These are phyloP conservation scores for Pogonocichla stellata DNA, from an alignment of 2,113 vertebrate genomes.

Conservation along the genomic window DNA sequence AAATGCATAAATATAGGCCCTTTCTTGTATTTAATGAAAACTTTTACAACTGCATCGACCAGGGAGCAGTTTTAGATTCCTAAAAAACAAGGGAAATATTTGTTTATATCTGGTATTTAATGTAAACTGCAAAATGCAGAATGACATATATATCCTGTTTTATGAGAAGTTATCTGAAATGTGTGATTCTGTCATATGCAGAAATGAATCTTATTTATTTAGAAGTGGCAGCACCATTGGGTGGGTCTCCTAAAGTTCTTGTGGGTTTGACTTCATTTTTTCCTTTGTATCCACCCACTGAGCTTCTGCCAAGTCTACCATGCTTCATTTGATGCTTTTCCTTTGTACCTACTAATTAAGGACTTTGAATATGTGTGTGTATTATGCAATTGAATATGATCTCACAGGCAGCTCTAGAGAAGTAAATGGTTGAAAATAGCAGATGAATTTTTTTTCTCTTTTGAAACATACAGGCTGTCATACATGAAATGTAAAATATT, in stretches of 20 bases:
- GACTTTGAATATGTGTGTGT: neutral
- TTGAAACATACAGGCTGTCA: neutral
- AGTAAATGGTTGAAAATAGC: neutral
- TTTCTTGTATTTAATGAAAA: neutral
- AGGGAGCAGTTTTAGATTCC: neutral
- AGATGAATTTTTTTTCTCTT: neutral
- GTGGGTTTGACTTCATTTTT: conserved; percentile 75
- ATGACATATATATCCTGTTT: neutral
- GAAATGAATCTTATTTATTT: conserved; percentile 58
- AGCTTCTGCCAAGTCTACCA: conserved; percentile 66
- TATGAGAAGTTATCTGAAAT: neutral
- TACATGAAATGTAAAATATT: neutral
- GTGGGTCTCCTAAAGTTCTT: conserved; percentile 73
- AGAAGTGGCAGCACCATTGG: conserved; percentile 64
- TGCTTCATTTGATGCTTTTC: conserved; percentile 38
- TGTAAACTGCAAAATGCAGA: neutral
- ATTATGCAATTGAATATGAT: neutral
- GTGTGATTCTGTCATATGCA: conserved; percentile 46
- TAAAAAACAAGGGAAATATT: neutral
- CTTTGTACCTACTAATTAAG: conserved; percentile 69
- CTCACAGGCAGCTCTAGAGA: neutral
- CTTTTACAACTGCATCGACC: neutral
- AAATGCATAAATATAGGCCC: neutral
- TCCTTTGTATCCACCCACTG: conserved; percentile 51
- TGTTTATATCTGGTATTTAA: neutral